Base-by-base conservation (phyloP, 2,888 invertebrate species). In the Penaeus monodon region DNA sequence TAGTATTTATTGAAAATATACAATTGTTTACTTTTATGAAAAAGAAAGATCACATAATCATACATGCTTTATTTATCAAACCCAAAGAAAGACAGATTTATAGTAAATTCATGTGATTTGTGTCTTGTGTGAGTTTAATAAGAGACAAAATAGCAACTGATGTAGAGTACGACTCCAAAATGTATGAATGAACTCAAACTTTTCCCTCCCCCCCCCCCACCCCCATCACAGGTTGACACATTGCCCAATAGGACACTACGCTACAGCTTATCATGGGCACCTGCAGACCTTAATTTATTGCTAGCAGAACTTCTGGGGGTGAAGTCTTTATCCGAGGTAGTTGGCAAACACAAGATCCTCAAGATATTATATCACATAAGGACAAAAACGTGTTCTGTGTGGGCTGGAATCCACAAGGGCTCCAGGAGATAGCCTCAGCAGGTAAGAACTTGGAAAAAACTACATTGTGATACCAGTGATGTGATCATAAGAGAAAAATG, bases 291-390 rank as follows among this genome's bases (percentile, higher is more conserved):
- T 6, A 91, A 92, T 90, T 93, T 90, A 91, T 93, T 38, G 93
- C n/a, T 91, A 8, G 93, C 92, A 17, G 92, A 44, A 93, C 93
- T 8, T 91, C 92, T 2, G 91, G 91, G 80, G 91, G 91, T 79
- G 93, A 92, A 12, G 91, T 92, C 65, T 92, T 93, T 85, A 91
- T 93, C 57, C 93, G 93, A 93, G 92, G 92, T 87, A n/a, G 88
- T 92, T 2, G 90, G 89, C 10, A 92, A 91, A 84, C 91, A 92
- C 29, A 91, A 91, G 74, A 91, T 93, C 24, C 81, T 89, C 90
- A 89, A 81, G 85, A 88, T 29, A 85, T 90, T 27, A 84, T 65
- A 66, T 79, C 85, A 20, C 90, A 90, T 80, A 88, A 88, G 24
- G 82, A 88, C 49, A 86, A 84, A 64, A 86, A 90, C 73, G 92